Base-by-base conservation (phyloP, 2,888 invertebrate species). In the Seladonia tumulorum region DNA sequence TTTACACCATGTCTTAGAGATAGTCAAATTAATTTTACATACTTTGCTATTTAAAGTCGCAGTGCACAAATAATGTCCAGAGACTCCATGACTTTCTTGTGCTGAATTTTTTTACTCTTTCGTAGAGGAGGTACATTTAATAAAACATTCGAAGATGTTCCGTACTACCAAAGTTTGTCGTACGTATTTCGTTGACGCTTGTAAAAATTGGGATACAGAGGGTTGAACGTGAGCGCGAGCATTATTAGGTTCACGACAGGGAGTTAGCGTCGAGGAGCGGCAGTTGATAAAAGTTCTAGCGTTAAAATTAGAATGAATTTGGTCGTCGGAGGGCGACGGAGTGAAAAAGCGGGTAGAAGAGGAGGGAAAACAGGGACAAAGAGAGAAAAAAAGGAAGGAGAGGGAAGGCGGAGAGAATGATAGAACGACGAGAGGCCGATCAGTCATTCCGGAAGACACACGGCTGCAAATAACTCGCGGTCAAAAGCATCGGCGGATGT, bases 401-500 rank as follows among this genome's bases (percentile, higher is more conserved):
- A 63, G 57, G n/a, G 66, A 53, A 10, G 45, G 5, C 18, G 57
- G 35, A 18, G 60, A 73, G 76, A 77, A 76, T 8, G 75, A 75
- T 57, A 35, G 53, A 12, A 42, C 70, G 79, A 53, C 70, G 25
- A 76, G 79, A 79, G 68, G 12, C 5, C 85, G 79, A 85, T 85
- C 85, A 70, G 79, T 85, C 85, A 84, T 85, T 73, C 68, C 85
- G 85, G 71, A 78, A 73, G 68, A 73, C 71, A 42, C 68, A 42
- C 47, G 16, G 63, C 81, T 63, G 45, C 78, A 81, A 86, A 86
- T 81, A 81, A 86, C 86, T 79, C 72, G 22, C 49, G 80, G 85
- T 86, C 81, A 82, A 86, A 86, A 72, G 81, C 78, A 76, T 81
- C 78, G 78, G 53, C 78, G 76, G 76, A 73, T 63, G 47, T 68